phyloP scores from a whole-genome alignment of 2,888 invertebrate genomes.

The Agrochola circellaris region DNA sequence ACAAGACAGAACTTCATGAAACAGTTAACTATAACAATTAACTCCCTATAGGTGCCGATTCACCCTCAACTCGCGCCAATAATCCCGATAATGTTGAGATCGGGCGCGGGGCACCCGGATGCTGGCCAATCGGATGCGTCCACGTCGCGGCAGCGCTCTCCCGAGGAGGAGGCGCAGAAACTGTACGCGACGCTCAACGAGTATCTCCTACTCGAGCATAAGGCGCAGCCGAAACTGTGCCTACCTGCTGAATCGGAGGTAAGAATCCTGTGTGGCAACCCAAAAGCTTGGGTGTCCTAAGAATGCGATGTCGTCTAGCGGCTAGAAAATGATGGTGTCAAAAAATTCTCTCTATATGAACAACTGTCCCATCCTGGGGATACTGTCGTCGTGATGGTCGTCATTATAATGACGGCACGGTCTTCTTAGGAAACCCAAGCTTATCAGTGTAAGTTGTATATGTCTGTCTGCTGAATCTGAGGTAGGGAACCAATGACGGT shows the following conservation, averaged over 20 bases:
- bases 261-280: conserved; percentile 68
- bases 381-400: no score
- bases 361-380: no score
- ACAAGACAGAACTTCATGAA: no score
- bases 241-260: conserved; percentile 92
- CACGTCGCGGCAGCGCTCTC: conserved; percentile 61
- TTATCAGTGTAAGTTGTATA: conserved; percentile 10
- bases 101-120: conserved; percentile 93
- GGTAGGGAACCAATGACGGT: conserved; percentile 77
- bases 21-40: no score
- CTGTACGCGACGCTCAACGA: conserved; percentile 92
- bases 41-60: conserved; percentile 84
- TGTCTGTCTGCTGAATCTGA: conserved; percentile 92
- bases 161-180: conserved; percentile 74
- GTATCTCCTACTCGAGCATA: conserved; percentile 92
- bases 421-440: no score
- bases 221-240: conserved; percentile 93
- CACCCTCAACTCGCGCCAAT: conserved; percentile 86
- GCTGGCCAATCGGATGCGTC: conserved; percentile 84
- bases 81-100: conserved; percentile 88
- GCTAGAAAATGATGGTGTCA: no score
- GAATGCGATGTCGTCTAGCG: no score
- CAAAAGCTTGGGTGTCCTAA: no score
- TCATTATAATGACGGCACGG: no score
- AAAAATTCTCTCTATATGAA: no score